These are phyloP conservation scores for Rhegmatorhina hoffmannsi DNA, from an alignment of 2,113 vertebrate species.

Conservation along the genomic window DNA sequence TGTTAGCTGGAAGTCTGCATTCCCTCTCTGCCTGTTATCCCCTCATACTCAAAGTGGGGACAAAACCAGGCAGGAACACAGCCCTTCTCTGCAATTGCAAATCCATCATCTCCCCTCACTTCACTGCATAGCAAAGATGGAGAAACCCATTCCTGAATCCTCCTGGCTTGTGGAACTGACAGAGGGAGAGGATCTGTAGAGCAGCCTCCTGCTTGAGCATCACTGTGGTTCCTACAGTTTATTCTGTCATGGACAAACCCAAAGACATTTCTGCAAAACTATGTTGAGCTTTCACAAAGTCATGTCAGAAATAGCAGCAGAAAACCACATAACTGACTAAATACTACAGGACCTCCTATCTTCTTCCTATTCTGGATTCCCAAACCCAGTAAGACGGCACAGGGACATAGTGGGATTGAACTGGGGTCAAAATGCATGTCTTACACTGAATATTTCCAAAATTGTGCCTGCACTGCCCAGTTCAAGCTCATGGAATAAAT, in stretches of 20 bases:
- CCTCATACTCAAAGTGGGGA: background rate
- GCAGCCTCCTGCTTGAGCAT: background rate
- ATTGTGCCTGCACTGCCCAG: background rate
- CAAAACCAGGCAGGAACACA: background rate
- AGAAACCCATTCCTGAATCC: background rate
- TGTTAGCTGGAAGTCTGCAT: background rate
- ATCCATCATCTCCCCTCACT: background rate
- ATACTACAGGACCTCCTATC: background rate
- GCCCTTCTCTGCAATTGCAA: background rate
- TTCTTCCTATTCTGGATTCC: background rate
- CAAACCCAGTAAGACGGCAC: accelerated
- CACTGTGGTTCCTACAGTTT: background rate
- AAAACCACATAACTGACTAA: background rate
- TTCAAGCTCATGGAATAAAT: background rate
- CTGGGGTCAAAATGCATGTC: accelerated
- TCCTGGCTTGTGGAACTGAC: background rate
- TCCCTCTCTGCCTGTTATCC: background rate
- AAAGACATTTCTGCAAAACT: background rate
- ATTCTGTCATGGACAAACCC: background rate
- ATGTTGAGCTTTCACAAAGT: background rate
- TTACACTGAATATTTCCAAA: background rate
- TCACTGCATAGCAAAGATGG: background rate
- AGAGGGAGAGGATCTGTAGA: background rate
- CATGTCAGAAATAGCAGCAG: background rate
- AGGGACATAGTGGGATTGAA: background rate